These are phyloP conservation scores for Sterrhoptilus dennistouni DNA, from an alignment of 2,113 vertebrate species.

Conservation along the genomic window DNA sequence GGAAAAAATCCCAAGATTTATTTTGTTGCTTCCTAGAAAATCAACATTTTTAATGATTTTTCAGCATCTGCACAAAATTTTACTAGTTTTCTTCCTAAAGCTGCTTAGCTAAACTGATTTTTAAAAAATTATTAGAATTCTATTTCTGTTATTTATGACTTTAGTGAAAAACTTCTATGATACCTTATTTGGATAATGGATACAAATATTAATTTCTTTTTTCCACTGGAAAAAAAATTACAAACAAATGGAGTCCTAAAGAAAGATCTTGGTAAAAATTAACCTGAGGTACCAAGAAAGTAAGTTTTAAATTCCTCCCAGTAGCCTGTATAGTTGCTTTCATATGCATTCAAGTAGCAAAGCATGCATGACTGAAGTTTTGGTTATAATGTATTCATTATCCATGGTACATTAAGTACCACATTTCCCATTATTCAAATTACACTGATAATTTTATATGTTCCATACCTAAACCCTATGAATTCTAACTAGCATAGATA, in stretches of 20 bases:
- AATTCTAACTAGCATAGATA: neutral
- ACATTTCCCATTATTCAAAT: neutral
- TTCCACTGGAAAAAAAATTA: neutral
- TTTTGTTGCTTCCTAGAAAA: neutral
- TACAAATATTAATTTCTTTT: neutral
- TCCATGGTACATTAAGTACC: neutral
- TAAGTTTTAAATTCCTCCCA: neutral
- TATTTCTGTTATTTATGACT: neutral
- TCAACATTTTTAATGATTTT: neutral
- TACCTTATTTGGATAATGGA: neutral
- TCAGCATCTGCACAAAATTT: neutral
- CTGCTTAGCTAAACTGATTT: neutral
- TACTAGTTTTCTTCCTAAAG: neutral
- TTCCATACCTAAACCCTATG: neutral
- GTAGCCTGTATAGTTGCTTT: neutral
- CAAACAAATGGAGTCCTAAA: neutral
- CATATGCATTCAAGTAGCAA: neutral
- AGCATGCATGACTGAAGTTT: neutral
- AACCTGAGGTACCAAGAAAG: neutral
- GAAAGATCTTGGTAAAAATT: neutral
- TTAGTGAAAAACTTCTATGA: neutral
- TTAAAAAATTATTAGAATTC: rapidly evolving
- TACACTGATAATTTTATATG: neutral
- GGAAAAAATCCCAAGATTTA: neutral
- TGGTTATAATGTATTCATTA: neutral